Evolutionary conservation across 2,797 vertebrate genomes (phyloP).

Genomic region (Spatula versicolor): DNA sequence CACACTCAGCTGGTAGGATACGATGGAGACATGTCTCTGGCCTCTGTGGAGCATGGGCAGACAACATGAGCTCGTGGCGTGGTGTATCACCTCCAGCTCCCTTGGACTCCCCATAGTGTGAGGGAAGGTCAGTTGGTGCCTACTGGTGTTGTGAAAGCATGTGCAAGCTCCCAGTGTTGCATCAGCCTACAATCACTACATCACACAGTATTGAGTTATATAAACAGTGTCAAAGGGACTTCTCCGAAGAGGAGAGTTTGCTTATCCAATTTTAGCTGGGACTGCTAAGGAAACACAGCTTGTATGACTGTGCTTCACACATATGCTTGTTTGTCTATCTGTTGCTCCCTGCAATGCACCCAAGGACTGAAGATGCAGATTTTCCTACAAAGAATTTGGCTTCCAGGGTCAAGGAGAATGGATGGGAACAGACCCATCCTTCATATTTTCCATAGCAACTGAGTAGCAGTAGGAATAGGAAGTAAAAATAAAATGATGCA

Average conservation of each 20-base stretch:
- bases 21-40: fast-evolving
- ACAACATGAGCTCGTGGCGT: fast-evolving
- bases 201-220: not conserved
- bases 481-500: conserved; percentile 12
- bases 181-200: fast-evolving
- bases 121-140: not conserved
- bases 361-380: not conserved
- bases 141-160: not conserved
- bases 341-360: not conserved
- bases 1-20: not conserved
- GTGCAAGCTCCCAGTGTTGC: not conserved
- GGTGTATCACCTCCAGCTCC: not conserved
- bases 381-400: not conserved
- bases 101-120: not conserved
- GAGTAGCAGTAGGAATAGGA: conserved; percentile 15
- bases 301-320: not conserved
- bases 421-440: not conserved
- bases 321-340: not conserved
- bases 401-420: not conserved
- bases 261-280: not conserved
- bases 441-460: conserved; percentile 53
- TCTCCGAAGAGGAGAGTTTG: not conserved
- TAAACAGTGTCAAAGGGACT: not conserved
- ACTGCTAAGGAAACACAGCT: not conserved
- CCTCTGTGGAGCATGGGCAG: fast-evolving